Evolutionary conservation across 1,140 invertebrate genomes (phyloP).

Genomic region (Pseudomyrmex gracilis): DNA sequence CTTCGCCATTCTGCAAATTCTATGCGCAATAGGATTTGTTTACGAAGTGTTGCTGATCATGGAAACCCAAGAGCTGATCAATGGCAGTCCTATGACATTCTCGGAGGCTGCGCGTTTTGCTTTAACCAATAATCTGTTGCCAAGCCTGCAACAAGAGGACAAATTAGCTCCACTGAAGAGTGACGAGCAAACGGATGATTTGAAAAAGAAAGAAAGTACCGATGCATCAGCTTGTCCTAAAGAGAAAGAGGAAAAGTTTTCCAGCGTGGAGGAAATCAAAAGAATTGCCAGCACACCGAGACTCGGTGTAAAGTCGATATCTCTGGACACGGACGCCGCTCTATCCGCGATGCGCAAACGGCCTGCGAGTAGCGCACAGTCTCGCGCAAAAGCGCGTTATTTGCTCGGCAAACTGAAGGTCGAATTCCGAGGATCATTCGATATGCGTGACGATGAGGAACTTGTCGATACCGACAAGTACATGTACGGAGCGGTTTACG

Average conservation of each 20-base stretch:
- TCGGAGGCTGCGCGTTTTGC: constrained; percentile 77
- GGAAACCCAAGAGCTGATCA: constrained; percentile 77
- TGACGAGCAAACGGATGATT: constrained; percentile 19
- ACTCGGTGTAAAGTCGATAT: constrained; percentile 74
- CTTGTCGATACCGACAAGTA: constrained; percentile 87
- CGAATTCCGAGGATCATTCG: constrained; percentile 86
- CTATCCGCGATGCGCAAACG: constrained; percentile 10
- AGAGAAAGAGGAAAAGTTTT: background rate
- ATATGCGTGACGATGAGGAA: constrained; percentile 75
- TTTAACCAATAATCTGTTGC: constrained; percentile 73
- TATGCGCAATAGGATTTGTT: constrained; percentile 86
- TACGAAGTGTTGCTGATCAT: constrained; percentile 85
- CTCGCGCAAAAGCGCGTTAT: constrained; percentile 71
- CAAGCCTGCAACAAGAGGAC: constrained; percentile 35
- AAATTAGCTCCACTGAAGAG: constrained; percentile 11
- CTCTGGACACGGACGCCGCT: constrained; percentile 72
- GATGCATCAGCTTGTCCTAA: background rate
- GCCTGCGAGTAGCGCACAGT: constrained; percentile 42
- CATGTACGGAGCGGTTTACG: constrained; percentile 89
- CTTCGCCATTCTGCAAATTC: constrained; percentile 86
- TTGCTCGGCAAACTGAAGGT: constrained; percentile 80
- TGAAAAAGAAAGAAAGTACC: background rate
- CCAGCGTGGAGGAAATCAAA: background rate
- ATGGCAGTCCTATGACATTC: constrained; percentile 79
- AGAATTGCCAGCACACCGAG: background rate